These are phyloP conservation scores for Fregetta grallaria DNA, from an alignment of 2,113 vertebrate species.

Conservation along the genomic window DNA sequence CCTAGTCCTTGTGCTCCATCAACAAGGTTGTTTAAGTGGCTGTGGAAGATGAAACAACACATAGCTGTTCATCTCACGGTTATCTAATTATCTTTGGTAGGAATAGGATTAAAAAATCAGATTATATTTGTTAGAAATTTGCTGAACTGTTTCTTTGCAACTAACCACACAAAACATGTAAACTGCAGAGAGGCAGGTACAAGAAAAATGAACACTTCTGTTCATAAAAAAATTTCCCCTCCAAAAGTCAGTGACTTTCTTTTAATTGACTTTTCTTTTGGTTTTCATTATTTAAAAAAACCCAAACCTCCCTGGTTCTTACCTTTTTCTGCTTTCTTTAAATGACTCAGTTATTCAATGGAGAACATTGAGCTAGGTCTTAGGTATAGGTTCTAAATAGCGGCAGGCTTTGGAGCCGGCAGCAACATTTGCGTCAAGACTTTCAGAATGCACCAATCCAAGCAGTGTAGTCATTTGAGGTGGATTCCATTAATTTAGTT, in stretches of 20 bases:
- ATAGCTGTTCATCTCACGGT: not conserved
- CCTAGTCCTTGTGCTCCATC: not conserved
- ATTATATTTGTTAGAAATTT: constrained; percentile 38
- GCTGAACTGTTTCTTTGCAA: constrained; percentile 16
- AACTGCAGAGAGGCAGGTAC: constrained; percentile 21
- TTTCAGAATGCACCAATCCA: not conserved
- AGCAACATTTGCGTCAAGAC: not conserved
- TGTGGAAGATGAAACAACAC: not conserved
- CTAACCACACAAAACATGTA: constrained; percentile 26
- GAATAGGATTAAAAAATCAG: constrained; percentile 34
- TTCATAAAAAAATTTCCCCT: not conserved
- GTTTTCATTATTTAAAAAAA: not conserved
- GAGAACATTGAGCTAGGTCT: not conserved
- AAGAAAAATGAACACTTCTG: constrained; percentile 4
- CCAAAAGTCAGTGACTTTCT: not conserved
- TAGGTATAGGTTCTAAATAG: not conserved
- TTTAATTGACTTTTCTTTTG: not conserved
- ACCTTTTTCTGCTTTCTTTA: not conserved
- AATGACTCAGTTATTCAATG: not conserved
- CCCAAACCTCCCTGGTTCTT: not conserved
- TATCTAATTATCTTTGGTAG: constrained; percentile 32
- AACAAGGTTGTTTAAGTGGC: not conserved
- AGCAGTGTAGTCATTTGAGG: not conserved
- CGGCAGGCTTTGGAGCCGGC: constrained; percentile 4
- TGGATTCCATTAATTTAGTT: constrained; percentile 27